Evolutionary conservation across 2,113 vertebrate species (phyloP), one percentile per base, ranked within the genome.

Genomic region (Zootoca vivipara): DNA sequence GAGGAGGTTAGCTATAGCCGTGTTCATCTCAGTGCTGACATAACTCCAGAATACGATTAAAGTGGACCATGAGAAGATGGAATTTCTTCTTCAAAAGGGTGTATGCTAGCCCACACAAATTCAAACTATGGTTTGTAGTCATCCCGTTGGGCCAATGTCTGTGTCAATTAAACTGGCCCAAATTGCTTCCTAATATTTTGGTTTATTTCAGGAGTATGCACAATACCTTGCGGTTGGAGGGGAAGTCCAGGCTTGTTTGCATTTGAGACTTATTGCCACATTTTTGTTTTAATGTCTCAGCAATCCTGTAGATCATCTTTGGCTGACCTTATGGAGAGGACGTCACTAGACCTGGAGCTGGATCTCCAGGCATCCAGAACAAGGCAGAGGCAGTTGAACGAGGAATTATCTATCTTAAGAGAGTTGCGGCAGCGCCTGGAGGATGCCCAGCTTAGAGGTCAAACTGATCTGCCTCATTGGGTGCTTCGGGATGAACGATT

Each of bases 331-430:
- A 98, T 99, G 87, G 98, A 98, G 18, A 98, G 98, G 86, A 99
- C 99, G 26, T 99, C 99, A 74, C 96, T 99, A 94, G 99, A 99
- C 97, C 97, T 99, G 99, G 99, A 99, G 99, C 98, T 99, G 99
- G 99, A 99, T 96, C 99, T 99, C 96, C 99, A 99, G 98, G 99
- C 99, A 35, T 99, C 98, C 88, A 97, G 98, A 95, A 99, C 98
- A 6, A 97, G 98, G 83, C 99, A 99, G 97, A 96, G 97, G 94
- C 98, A 98, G 97, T 97, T 99, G 95, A 97, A 97, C 5, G 99
- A 99, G 95, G 99, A 99, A 96, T 97, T 99, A 95, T 97, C 94
- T 80, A 91, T 97, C 26, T 95, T 99, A 64, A 96, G 98, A 62
- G 98, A 99, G 93, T 94, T 99, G 92, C 98, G 98, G 93, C 97